phyloP scores from a whole-genome alignment of 2,113 vertebrate species.

The Equus quagga region DNA sequence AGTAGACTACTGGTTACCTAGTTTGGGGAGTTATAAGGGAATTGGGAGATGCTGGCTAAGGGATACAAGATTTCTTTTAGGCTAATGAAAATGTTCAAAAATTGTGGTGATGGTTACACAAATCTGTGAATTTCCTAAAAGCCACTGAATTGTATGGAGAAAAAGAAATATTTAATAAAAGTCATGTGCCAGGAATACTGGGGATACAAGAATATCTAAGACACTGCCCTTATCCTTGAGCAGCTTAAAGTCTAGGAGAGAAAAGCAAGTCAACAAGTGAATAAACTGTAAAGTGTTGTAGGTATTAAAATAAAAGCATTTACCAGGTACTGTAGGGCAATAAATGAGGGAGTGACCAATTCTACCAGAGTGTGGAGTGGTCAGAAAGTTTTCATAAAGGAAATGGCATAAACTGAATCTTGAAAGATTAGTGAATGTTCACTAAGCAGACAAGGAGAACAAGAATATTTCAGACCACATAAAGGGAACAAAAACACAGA shows the following conservation, averaged over 20 bases:
- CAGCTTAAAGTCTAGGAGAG: neutral
- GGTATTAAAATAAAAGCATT: neutral
- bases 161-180: slow-evolving; percentile 2
- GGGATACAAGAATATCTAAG: neutral
- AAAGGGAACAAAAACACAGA: neutral
- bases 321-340: neutral
- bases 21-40: neutral
- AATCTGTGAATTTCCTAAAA: neutral
- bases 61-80: neutral
- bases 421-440: slow-evolving; percentile 26
- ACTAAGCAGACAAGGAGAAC: neutral
- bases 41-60: neutral
- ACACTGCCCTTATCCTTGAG: neutral
- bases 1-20: neutral
- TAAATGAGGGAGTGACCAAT: neutral
- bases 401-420: neutral
- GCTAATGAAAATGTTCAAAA: slow-evolving; percentile 36
- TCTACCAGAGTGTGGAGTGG: neutral
- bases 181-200: neutral
- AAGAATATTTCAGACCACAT: neutral
- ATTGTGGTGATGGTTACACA: neutral
- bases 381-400: neutral
- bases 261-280: neutral
- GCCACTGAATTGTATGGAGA: neutral
- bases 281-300: neutral